Percentiles rank a stretch among this genome's conserved stretches.
Conservation (phyloP, 2,888 invertebrate genomes). For the Tipula helvola region DNA sequence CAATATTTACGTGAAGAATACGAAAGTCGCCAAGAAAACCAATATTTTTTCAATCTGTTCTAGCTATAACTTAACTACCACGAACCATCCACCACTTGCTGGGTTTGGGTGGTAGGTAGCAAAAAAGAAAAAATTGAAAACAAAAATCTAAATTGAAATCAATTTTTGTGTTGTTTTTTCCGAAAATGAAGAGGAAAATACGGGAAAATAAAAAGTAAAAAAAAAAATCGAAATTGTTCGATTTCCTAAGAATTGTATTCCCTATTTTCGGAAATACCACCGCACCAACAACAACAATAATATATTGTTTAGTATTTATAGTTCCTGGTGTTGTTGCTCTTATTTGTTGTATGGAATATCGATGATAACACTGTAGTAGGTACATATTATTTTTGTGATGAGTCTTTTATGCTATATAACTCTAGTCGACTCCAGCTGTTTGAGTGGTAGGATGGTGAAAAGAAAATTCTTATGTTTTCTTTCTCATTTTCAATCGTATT, state of each 20-base stretch:
- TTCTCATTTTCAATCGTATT: neutral
- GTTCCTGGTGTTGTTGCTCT: neutral
- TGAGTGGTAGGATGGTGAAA: neutral
- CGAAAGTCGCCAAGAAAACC: too few relatives aligned
- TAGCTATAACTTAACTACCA: too few relatives aligned
- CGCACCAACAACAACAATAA: neutral
- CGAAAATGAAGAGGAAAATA: neutral
- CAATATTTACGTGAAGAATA: too few relatives aligned
- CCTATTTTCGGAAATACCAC: neutral
- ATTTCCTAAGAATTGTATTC: neutral
- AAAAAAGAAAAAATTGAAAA: neutral
- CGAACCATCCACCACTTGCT: neutral
- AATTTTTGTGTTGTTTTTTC: neutral
- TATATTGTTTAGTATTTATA: neutral
- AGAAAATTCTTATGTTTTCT: too few relatives aligned
- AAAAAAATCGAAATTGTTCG: neutral
- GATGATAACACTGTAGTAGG: neutral
- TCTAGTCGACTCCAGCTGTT: neutral
- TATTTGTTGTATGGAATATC: neutral
- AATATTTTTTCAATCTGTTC: too few relatives aligned
- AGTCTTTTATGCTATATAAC: neutral
- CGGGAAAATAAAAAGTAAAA: neutral
- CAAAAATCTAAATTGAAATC: neutral
- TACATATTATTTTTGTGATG: neutral
- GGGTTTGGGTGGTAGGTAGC: neutral